Percentiles rank a stretch among this genome's conserved stretches.
Conservation (phyloP, 1,140 invertebrate species). For the Fopius arisanus region DNA sequence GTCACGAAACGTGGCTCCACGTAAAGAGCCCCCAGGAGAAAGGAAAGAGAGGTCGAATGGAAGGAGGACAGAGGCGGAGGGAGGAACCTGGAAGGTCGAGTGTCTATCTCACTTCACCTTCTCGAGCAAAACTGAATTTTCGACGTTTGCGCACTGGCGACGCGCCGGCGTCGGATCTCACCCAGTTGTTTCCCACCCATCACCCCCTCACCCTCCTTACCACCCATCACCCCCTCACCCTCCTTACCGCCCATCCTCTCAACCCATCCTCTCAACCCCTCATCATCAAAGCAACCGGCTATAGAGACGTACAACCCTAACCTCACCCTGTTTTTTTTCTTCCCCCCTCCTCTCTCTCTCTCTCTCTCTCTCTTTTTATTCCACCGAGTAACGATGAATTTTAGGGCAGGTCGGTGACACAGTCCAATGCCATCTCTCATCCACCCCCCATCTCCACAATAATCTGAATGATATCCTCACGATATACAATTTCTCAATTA, state of each 20-base stretch:
- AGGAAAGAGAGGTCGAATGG: neutral
- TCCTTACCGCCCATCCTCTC: neutral
- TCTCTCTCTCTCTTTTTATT: neutral
- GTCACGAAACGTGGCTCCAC: conserved; percentile 6
- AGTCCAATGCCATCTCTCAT: neutral
- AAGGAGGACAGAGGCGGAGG: neutral
- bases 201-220: conserved; percentile 8
- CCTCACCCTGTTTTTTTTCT: conserved; percentile 20
- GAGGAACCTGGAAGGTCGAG: conserved; percentile 1
- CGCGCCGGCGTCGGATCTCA: conserved; percentile 20
- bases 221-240: neutral
- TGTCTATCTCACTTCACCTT: conserved; percentile 1
- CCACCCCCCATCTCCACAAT: neutral
- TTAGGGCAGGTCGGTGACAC: conserved; percentile 43
- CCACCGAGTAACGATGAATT: conserved; percentile 26
- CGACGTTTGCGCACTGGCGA: conserved; percentile 23
- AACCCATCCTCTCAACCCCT: too few relatives aligned
- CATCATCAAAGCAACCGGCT: too few relatives aligned
- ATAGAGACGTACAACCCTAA: too few relatives aligned
- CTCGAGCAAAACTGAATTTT: neutral
- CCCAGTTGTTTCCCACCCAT: conserved; percentile 28
- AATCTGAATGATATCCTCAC: too few relatives aligned
- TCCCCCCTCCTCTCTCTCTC: neutral
- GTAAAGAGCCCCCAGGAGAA: neutral
- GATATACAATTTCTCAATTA: too few relatives aligned